Evolutionary conservation across 2,113 vertebrate species (phyloP).

Genomic region (Myotis brandtii): DNA sequence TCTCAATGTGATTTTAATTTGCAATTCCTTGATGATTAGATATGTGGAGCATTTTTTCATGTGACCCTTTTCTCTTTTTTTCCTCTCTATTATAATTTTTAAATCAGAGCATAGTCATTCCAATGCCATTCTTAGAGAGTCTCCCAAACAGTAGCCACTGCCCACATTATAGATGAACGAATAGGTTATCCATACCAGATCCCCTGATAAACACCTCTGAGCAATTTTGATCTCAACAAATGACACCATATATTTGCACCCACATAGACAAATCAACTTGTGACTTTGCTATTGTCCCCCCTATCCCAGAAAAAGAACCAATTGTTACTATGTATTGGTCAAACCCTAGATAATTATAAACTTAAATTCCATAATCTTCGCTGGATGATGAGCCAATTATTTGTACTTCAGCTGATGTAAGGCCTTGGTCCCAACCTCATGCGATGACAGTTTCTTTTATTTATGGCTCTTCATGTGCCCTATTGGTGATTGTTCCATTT

Average conservation of each 20-base stretch:
- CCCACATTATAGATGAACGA: background rate
- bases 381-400: background rate
- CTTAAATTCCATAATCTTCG: background rate
- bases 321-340: background rate
- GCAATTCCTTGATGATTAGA: background rate
- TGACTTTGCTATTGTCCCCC: background rate
- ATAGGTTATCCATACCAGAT: background rate
- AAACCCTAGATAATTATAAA: background rate
- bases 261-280: background rate
- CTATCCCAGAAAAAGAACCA: background rate
- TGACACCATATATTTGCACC: background rate
- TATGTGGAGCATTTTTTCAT: background rate
- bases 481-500: background rate
- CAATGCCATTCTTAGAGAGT: background rate
- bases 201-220: background rate
- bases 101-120: background rate
- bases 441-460: background rate
- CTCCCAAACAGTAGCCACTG: background rate
- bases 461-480: background rate
- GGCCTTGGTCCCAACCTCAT: background rate
- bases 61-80: background rate
- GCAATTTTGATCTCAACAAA: background rate
- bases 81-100: background rate
- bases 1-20: background rate
- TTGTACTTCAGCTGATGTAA: background rate